These are phyloP conservation scores for Byasa hedistus DNA, from an alignment of 2,888 invertebrate species.

Conservation along the genomic window DNA sequence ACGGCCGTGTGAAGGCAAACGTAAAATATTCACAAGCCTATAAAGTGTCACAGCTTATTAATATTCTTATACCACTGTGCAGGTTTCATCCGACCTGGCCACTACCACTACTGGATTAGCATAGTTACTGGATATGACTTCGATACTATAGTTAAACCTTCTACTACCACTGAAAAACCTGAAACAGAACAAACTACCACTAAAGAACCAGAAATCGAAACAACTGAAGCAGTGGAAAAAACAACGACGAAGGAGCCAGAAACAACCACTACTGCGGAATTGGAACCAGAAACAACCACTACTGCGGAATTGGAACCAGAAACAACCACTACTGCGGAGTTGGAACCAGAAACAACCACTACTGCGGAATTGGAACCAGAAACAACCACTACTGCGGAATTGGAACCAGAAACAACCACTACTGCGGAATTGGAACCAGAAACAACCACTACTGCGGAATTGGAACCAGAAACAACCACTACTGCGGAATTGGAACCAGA, in stretches of 20 bases:
- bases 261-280: neutral
- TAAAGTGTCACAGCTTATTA: neutral
- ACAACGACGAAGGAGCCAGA: neutral
- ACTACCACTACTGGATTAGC: conserved; percentile 53
- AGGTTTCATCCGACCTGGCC: conserved; percentile 58
- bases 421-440: conserved; percentile 11
- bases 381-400: conserved; percentile 8
- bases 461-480: neutral
- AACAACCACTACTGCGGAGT: neutral
- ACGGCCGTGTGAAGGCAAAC: too few relatives aligned
- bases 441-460: conserved; percentile 4
- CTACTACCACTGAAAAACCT: conserved; percentile 7
- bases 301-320: too few relatives aligned
- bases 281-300: too few relatives aligned
- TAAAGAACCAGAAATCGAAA: conserved; percentile 12
- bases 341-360: neutral
- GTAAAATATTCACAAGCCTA: neutral
- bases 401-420: conserved; percentile 12
- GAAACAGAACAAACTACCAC: neutral
- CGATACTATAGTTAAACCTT: conserved; percentile 40
- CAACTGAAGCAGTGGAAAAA: neutral
- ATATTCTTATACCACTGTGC: conserved; percentile 5
- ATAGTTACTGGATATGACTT: conserved; percentile 49
- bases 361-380: neutral
- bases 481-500: neutral